These are phyloP conservation scores for Mohoua ochrocephala DNA, from an alignment of 2,113 vertebrate species.

Conservation along the genomic window DNA sequence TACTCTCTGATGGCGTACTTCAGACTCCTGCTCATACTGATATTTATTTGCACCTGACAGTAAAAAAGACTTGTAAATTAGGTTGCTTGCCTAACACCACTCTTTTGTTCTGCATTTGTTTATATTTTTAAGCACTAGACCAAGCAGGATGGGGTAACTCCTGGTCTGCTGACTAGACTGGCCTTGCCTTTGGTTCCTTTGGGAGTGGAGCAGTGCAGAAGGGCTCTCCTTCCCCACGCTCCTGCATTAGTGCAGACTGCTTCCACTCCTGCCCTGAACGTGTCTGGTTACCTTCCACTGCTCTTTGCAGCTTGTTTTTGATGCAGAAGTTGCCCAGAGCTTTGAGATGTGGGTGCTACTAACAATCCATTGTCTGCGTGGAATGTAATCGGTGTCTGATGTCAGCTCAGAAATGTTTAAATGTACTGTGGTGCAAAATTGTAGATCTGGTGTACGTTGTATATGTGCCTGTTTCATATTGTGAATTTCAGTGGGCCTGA, in stretches of 20 bases:
- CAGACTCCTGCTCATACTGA: not conserved
- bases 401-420: not conserved
- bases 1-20: not conserved
- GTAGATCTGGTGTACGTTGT: not conserved
- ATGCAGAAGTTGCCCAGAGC: not conserved
- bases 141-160: not conserved
- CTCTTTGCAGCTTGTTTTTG: not conserved
- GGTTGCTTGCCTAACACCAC: not conserved
- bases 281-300: not conserved
- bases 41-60: not conserved
- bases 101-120: not conserved
- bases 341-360: not conserved
- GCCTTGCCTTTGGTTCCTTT: not conserved
- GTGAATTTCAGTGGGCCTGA: not conserved
- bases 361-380: not conserved
- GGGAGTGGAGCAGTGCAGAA: not conserved
- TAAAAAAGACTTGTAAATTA: not conserved
- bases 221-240: not conserved
- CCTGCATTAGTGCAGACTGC: not conserved
- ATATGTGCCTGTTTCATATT: accelerated
- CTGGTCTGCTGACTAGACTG: not conserved
- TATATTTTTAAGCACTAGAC: not conserved
- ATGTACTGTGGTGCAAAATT: not conserved
- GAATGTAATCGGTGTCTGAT: not conserved
- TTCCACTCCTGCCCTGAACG: not conserved